Conservation (phyloP, 53 echinoderm and acorn worm genomes). For the Mesocentrotus franciscanus region DNA sequence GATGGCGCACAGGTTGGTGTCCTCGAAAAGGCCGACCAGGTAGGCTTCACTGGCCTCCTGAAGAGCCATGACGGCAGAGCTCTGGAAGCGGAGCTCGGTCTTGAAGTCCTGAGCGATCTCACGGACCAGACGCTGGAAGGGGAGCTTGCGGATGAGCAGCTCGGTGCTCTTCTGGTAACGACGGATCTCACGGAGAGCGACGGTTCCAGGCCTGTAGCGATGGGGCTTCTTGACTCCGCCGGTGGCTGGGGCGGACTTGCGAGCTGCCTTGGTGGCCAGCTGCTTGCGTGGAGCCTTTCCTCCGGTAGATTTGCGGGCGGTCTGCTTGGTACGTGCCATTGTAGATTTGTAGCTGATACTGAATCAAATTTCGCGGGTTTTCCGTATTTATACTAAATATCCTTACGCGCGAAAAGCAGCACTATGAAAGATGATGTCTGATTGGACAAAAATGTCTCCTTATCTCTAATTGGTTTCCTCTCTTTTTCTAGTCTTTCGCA, state of each 20-base stretch:
- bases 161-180: slow-evolving; percentile 99
- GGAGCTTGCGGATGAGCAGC: slow-evolving; percentile 97
- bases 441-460: slow-evolving; percentile 25
- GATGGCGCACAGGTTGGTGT: slow-evolving; percentile 97
- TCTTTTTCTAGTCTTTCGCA: not conserved
- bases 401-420: not conserved
- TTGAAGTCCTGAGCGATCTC: slow-evolving; percentile 97
- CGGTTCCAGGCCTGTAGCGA: slow-evolving; percentile 99
- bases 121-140: slow-evolving; percentile 97
- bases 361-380: slow-evolving; percentile 7
- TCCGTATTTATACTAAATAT: slow-evolving; percentile 13
- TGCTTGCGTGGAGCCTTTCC: slow-evolving; percentile 99
- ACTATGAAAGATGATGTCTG: not conserved
- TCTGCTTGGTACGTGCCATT: slow-evolving; percentile 99
- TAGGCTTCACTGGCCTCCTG: slow-evolving; percentile 96
- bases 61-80: slow-evolving; percentile 93
- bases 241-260: slow-evolving; percentile 98
- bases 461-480: not conserved
- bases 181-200: slow-evolving; percentile 99
- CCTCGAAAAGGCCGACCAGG: slow-evolving; percentile 93
- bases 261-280: slow-evolving; percentile 99
- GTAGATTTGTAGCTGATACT: not conserved
- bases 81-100: slow-evolving; percentile 97
- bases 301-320: slow-evolving; percentile 96
- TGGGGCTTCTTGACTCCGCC: slow-evolving; percentile 99